These are phyloP conservation scores for Diplodus sargus DNA, from an alignment of 2,797 vertebrate species.

Conservation along the genomic window DNA sequence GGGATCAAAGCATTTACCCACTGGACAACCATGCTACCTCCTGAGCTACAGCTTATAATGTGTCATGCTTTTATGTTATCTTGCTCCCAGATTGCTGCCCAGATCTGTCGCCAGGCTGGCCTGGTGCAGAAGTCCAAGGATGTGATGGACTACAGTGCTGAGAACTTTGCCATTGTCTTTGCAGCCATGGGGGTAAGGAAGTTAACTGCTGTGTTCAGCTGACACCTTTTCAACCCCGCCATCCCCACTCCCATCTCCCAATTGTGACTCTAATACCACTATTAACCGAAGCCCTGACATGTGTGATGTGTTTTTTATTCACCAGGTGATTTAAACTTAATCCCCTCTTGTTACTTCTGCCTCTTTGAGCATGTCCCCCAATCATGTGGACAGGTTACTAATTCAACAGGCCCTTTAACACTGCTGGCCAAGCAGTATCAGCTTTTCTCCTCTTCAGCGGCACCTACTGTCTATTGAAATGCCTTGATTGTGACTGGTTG, in stretches of 20 bases:
- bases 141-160: slow-evolving; percentile 87
- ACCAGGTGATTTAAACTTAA: slow-evolving; percentile 81
- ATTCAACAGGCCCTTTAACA: slow-evolving; percentile 73
- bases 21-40: too few relatives aligned
- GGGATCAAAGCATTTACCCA: too few relatives aligned
- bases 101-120: slow-evolving; percentile 87
- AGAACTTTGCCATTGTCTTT: slow-evolving; percentile 90
- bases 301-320: slow-evolving; percentile 68
- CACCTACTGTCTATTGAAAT: slow-evolving; percentile 59
- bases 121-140: slow-evolving; percentile 88
- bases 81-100: slow-evolving; percentile 81
- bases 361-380: slow-evolving; percentile 73
- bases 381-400: slow-evolving; percentile 68
- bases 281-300: slow-evolving; percentile 72
- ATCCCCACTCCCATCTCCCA: slow-evolving; percentile 2
- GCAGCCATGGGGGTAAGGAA: slow-evolving; percentile 87
- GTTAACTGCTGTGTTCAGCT: slow-evolving; percentile 24
- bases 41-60: too few relatives aligned
- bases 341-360: slow-evolving; percentile 79
- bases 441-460: slow-evolving; percentile 73
- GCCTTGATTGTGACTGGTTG: slow-evolving; percentile 52
- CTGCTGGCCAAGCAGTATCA: slow-evolving; percentile 63
- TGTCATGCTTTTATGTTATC: neutral
- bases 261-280: slow-evolving; percentile 71
- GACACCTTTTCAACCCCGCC: slow-evolving; percentile 9